Base-by-base conservation (phyloP, 1,140 invertebrate genomes). In the Caerostris darwini region DNA sequence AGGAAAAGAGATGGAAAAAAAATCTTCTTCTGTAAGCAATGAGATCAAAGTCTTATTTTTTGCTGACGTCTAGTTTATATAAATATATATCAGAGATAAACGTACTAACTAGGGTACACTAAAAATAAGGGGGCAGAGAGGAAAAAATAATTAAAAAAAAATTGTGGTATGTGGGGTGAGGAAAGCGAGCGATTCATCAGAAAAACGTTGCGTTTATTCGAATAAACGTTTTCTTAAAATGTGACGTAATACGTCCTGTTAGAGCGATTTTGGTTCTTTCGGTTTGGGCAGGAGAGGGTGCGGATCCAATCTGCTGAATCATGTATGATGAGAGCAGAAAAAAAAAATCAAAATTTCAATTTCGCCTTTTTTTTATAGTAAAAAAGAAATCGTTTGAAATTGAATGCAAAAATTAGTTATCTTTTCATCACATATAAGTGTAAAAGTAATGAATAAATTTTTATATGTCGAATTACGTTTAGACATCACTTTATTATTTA, bases 41-140 rank as follows among this genome's bases (percentile, higher is more conserved):
- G 69, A 94, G 92, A 94, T 94, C 92, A 94, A 94, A 94, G 92
- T 88, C 86, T 94, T 89, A 94, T 94, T 94, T 94, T 94, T 94
- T 86, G 92, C 92, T 94, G 92, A 94, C 92, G 92, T 82, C 53
- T 81, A 89, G 61, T 94, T 88, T 89, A 94, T 94, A 94, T 94
- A 94, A 87, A 93, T 93, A 87, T 93, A 93, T 92, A 85, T 92
- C n/a, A 34, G 57, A 5, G 61, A 56, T 58, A 87, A 67, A 71
- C 64, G 53, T n/a, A 71, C 54, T 34, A 53, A 6, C 3, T 34
- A n/a, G n/a, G 12, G 54, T 81, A 81, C 34, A 50, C 58, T 56
- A 56, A 85, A 85, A 85, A 57, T 14, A 61, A 69, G 54, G 19
- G 54, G 54, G 19, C n/a, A 7, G 61, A 67, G 53, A 64, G 12